Percentiles rank a stretch among this genome's conserved stretches.
These are phyloP conservation scores for Burhinus bistriatus DNA, from an alignment of 2,113 vertebrate species.

Conservation along the genomic window DNA sequence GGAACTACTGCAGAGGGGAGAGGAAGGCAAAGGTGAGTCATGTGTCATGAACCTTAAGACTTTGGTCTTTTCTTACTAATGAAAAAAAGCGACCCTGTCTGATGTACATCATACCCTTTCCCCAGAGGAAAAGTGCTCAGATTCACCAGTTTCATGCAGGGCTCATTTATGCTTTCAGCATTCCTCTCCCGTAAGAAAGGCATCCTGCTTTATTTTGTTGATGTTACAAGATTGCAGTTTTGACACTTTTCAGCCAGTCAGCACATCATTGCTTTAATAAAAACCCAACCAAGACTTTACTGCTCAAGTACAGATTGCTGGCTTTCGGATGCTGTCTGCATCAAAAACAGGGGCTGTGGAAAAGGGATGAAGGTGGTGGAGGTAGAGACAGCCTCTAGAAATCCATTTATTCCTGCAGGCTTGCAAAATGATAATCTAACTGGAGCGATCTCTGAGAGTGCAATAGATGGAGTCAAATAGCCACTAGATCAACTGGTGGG, in stretches of 20 bases:
- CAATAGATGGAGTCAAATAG: background rate
- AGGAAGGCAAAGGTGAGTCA: background rate
- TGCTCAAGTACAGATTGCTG: background rate
- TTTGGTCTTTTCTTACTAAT: background rate
- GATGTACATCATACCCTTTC: background rate
- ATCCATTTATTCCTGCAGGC: slow-evolving; percentile 20
- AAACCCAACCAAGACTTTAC: slow-evolving; percentile 26
- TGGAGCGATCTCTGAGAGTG: background rate
- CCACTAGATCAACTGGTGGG: background rate
- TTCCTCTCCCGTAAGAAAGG: background rate
- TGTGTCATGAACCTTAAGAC: background rate
- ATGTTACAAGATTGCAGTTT: slow-evolving; percentile 44
- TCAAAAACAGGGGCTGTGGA: background rate
- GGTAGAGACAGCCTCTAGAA: background rate
- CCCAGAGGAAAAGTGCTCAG: background rate
- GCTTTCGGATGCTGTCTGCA: background rate
- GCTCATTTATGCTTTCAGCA: background rate
- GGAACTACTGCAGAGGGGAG: background rate
- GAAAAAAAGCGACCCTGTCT: background rate
- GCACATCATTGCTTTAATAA: slow-evolving; percentile 55
- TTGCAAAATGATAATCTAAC: background rate
- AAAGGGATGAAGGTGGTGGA: background rate
- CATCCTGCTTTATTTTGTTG: slow-evolving; percentile 9
- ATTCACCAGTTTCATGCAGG: background rate
- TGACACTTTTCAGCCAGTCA: slow-evolving; percentile 57